Percentiles rank a stretch among this genome's conserved stretches.
Conservation (phyloP, 2,113 vertebrate genomes). For the Theristicus caerulescens region DNA sequence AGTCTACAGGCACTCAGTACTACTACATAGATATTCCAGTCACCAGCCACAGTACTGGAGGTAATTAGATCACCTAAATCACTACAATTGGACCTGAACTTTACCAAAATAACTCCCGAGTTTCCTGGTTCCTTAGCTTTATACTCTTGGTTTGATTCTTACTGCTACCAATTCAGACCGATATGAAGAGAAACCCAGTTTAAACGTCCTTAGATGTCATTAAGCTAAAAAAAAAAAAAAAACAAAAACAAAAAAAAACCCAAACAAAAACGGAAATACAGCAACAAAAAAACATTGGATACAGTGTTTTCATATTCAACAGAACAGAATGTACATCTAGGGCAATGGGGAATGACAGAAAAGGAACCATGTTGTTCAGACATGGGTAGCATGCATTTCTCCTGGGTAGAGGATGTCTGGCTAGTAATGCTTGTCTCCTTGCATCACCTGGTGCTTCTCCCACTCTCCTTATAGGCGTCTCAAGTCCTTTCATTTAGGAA, state of each 20-base stretch:
- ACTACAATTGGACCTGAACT: background rate
- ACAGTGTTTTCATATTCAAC: background rate
- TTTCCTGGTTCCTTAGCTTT: background rate
- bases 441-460: background rate
- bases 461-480: background rate
- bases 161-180: background rate
- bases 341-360: background rate
- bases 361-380: background rate
- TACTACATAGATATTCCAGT: background rate
- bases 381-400: background rate
- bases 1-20: background rate
- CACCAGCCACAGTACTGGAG: background rate
- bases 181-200: background rate
- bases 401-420: background rate
- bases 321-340: background rate
- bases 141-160: background rate
- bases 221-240: background rate
- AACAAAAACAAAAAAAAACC: background rate
- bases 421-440: background rate
- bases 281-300: background rate
- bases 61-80: background rate
- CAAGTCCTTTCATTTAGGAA: background rate
- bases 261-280: background rate
- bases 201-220: background rate
- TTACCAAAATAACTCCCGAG: background rate